Conservation (phyloP, 2,888 invertebrate genomes). For the Acrobeloides nanus region DNA sequence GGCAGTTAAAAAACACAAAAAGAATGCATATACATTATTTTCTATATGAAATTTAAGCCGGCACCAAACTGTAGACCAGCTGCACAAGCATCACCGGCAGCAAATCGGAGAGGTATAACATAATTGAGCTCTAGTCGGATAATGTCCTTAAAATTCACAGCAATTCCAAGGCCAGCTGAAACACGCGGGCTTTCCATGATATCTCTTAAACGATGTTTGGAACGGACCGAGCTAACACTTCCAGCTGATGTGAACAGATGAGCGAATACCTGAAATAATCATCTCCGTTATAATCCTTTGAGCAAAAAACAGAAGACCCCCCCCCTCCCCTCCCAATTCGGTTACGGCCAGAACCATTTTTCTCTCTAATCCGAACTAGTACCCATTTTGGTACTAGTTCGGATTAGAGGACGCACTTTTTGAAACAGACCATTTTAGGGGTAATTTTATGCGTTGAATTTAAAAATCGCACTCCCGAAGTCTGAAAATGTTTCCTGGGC, state of each 20-base stretch:
- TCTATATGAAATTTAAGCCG: slow-evolving; percentile 43
- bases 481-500: too few relatives aligned
- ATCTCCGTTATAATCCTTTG: too few relatives aligned
- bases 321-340: too few relatives aligned
- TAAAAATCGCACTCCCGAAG: too few relatives aligned
- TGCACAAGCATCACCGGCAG: slow-evolving; percentile 53
- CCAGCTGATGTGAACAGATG: slow-evolving; percentile 75
- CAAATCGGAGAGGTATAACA: slow-evolving; percentile 69
- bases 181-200: slow-evolving; percentile 58
- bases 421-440: too few relatives aligned
- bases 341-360: too few relatives aligned
- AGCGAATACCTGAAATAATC: slow-evolving; percentile 64
- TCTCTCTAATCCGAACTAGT: too few relatives aligned
- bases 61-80: slow-evolving; percentile 50
- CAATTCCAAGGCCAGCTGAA: slow-evolving; percentile 75
- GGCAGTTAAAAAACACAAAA: slow-evolving; percentile 1
- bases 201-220: slow-evolving; percentile 32
- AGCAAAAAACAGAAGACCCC: too few relatives aligned
- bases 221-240: slow-evolving; percentile 35
- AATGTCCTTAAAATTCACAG: slow-evolving; percentile 71
- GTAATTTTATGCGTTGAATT: too few relatives aligned
- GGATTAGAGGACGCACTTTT: too few relatives aligned
- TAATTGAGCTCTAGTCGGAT: slow-evolving; percentile 93
- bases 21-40: slow-evolving; percentile 3
- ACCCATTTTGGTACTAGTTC: too few relatives aligned